These are phyloP conservation scores for Polyommatus iphigenia DNA, from an alignment of 2,888 invertebrate species.

Conservation along the genomic window DNA sequence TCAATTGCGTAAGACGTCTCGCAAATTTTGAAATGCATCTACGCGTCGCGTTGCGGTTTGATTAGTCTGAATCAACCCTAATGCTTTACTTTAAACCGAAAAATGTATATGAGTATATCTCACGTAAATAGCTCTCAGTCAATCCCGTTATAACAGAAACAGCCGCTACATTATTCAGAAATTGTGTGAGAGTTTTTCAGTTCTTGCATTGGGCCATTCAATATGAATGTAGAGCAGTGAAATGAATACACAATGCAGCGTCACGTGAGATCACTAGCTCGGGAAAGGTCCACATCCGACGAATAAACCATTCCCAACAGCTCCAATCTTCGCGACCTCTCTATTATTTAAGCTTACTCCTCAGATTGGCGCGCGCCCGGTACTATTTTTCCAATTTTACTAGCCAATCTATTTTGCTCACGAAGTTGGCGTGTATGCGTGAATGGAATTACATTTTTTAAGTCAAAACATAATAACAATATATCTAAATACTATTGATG, in stretches of 20 bases:
- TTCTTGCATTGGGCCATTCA: constrained; percentile 45
- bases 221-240: constrained; percentile 54
- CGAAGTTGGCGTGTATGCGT: not conserved
- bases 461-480: not conserved
- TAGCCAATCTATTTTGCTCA: constrained; percentile 29
- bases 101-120: not conserved
- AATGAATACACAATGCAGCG: constrained; percentile 74
- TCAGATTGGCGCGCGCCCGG: constrained; percentile 64
- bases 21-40: too few species aligned
- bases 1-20: too few species aligned
- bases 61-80: too few species aligned
- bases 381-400: constrained; percentile 50
- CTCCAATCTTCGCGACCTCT: constrained; percentile 76
- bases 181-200: constrained; percentile 46
- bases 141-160: not conserved
- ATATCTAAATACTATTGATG: not conserved
- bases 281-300: constrained; percentile 74
- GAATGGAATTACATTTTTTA: not conserved
- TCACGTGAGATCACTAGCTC: constrained; percentile 64
- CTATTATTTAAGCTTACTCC: constrained; percentile 76
- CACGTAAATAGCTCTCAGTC: constrained; percentile 6
- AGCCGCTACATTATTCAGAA: not conserved
- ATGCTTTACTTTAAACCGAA: not conserved
- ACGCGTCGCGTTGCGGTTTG: too few species aligned
- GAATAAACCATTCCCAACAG: constrained; percentile 76